Evolutionary conservation across 2,797 vertebrate species (phyloP), one percentile per base, ranked within the genome.

Genomic region (Girardinus metallicus): DNA sequence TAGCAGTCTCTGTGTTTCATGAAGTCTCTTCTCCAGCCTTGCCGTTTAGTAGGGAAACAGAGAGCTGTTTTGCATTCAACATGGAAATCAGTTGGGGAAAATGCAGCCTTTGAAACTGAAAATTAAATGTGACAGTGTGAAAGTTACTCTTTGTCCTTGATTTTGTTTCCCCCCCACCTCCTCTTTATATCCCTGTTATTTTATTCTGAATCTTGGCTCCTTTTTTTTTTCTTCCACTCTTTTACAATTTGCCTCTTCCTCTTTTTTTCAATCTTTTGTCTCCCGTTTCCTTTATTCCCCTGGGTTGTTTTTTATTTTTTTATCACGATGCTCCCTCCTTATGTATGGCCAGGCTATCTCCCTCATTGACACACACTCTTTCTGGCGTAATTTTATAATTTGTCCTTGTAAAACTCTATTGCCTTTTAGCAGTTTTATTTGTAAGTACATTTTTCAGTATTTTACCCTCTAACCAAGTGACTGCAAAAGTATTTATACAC

Each of bases 91-190:
- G 86, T 89, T 89, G 89, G 91, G 91, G 90, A 87, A 89, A 91
- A 87, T 60, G 72, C 85, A 86, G 88, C 87, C 91, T 93, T 94
- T 92, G 91, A 94, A 93, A 92, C 77, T 80, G 88, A 88, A 94
- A 93, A 95, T 94, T 88, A 92, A 93, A 95, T 93, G 91, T 92
- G 92, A 92, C 93, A 93, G 84, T 89, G 83, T 86, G 90, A 93
- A 91, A 92, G 93, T 91, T 90, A 83, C 88, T 93, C 90, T 92
- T 93, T 95, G 94, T 94, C 93, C 93, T 95, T 94, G 93, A 93
- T 94, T 93, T 90, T 89, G 88, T 89, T 26, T 10, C 2, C 21
- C 80, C 13, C 62, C 78, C 81, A 66, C 82, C 76, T 74, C 85
- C 76, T 80, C 29, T 75, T 77, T 77, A 74, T 83, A 77, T 80